Evolutionary conservation across 2,113 vertebrate genomes (phyloP).

Genomic region (Sphaerodactylus townsendi): DNA sequence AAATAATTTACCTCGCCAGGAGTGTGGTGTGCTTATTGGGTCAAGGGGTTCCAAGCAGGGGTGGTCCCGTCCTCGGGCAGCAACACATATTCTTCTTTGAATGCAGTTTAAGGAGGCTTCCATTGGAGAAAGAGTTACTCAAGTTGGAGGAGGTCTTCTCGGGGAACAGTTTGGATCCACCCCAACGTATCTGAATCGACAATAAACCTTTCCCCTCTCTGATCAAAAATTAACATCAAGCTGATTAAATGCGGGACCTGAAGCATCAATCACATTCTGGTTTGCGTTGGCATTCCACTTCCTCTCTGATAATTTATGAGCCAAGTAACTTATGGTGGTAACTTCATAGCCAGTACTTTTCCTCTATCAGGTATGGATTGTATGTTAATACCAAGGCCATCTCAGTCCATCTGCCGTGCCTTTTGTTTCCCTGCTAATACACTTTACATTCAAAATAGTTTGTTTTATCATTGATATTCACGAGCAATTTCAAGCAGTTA

Average conservation of each 20-base stretch:
- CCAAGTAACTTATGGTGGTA: neutral
- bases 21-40: too few species aligned
- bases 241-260: neutral
- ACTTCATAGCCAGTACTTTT: neutral
- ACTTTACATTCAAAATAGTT: neutral
- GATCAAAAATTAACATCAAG: neutral
- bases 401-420: neutral
- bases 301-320: neutral
- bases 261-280: neutral
- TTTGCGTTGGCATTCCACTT: neutral
- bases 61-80: too few species aligned
- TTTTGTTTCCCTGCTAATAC: neutral
- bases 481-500: conserved; percentile 6
- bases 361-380: neutral
- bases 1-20: too few species aligned
- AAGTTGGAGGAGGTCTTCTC: too few species aligned
- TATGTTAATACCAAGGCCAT: neutral
- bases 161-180: too few species aligned
- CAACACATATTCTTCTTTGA: neutral
- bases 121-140: too few species aligned
- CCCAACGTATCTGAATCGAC: neutral
- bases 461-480: conserved; percentile 1
- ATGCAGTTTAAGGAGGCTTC: too few species aligned
- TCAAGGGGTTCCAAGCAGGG: too few species aligned
- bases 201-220: neutral